phyloP scores from a whole-genome alignment of 2,113 vertebrate genomes.

The Bostrychus sinensis region DNA sequence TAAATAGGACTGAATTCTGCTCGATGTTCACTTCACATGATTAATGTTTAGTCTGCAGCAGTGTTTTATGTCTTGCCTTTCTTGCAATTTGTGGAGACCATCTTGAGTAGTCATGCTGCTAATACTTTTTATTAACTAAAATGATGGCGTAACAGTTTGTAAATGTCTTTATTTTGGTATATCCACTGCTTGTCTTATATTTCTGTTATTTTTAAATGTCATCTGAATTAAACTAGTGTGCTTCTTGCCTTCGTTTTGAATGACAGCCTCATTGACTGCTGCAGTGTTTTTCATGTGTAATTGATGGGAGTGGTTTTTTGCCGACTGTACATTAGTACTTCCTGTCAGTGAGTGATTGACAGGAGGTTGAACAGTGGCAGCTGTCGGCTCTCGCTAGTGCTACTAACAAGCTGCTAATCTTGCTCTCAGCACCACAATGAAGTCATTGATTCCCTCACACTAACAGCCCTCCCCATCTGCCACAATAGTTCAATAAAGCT shows the following conservation, averaged over 20 bases:
- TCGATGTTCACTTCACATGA: slow-evolving; percentile 36
- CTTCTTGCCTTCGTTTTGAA: slow-evolving; percentile 21
- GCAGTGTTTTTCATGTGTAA: slow-evolving; percentile 17
- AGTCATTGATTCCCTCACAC: slow-evolving; percentile 71
- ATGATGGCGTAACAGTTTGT: not conserved
- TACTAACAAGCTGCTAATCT: slow-evolving; percentile 79
- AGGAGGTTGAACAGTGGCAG: slow-evolving; percentile 60
- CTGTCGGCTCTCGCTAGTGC: slow-evolving; percentile 68
- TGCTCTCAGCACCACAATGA: slow-evolving; percentile 67
- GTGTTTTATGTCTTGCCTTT: slow-evolving; percentile 22
- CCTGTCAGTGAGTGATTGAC: slow-evolving; percentile 28
- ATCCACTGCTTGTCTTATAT: not conserved
- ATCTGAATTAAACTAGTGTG: slow-evolving; percentile 16
- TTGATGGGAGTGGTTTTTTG: slow-evolving; percentile 10
- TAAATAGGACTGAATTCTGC: no score
- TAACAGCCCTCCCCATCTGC: slow-evolving; percentile 57
- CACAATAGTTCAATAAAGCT: slow-evolving; percentile 69
- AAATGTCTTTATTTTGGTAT: not conserved
- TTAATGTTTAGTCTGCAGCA: slow-evolving; percentile 41
- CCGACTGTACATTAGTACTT: slow-evolving; percentile 20
- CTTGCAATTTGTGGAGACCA: slow-evolving; percentile 6
- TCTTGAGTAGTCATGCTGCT: slow-evolving; percentile 13
- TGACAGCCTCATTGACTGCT: slow-evolving; percentile 17
- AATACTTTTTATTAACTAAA: not conserved
- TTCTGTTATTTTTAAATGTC: slow-evolving; percentile 7